phyloP scores from a whole-genome alignment of 53 echinoderm and acorn worm species.

The Echinometra lucunter region DNA sequence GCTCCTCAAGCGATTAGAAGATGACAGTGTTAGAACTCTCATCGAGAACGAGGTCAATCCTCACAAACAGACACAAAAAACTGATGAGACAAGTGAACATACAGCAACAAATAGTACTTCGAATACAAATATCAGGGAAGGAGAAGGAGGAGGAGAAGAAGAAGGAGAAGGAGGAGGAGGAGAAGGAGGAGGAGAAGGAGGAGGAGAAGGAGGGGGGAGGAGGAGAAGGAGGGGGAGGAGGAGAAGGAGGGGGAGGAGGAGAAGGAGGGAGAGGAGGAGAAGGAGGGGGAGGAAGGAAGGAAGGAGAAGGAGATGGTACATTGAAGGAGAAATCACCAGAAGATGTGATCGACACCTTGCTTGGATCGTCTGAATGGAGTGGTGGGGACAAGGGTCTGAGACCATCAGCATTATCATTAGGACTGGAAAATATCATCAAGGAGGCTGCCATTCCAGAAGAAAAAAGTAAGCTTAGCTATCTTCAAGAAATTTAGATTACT shows the following conservation, averaged over 20 bases:
- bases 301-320: background rate
- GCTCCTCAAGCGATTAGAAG: constrained; percentile 19
- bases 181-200: background rate
- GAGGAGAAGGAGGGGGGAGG: background rate
- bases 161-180: background rate
- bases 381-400: constrained; percentile 73
- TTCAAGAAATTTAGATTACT: too few relatives aligned
- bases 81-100: background rate
- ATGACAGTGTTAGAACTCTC: constrained; percentile 37
- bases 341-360: constrained; percentile 76
- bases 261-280: background rate
- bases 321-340: background rate
- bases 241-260: background rate
- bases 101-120: background rate
- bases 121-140: background rate
- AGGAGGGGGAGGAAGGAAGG: background rate
- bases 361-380: constrained; percentile 72
- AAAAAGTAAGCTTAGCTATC: constrained; percentile 81
- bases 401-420: constrained; percentile 88
- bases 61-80: constrained; percentile 12
- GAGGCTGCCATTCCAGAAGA: constrained; percentile 84
- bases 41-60: constrained; percentile 36
- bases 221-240: background rate
- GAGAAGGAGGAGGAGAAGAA: background rate
- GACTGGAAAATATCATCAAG: constrained; percentile 88